Conservation (phyloP, 2,113 vertebrate species). For the Dolichotis patagonum region DNA sequence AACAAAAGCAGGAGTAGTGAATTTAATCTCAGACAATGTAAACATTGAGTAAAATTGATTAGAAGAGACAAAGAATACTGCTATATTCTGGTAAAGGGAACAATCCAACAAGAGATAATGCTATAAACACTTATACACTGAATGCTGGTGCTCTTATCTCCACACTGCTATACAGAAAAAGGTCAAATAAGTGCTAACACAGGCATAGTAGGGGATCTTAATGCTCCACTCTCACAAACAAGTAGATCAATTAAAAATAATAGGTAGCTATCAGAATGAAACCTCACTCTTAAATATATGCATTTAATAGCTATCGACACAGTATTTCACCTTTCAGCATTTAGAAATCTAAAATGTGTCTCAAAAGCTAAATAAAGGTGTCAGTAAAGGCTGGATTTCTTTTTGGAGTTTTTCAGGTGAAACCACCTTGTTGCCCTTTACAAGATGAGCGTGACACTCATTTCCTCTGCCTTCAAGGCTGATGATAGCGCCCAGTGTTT, state of each 20-base stretch:
- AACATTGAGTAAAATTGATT: background rate
- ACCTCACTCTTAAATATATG: background rate
- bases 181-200: background rate
- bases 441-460: background rate
- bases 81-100: background rate
- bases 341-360: background rate
- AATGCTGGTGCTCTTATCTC: background rate
- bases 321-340: background rate
- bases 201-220: background rate
- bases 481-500: fast-evolving
- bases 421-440: background rate
- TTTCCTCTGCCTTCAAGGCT: background rate
- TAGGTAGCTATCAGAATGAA: background rate
- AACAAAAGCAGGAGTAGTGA: background rate
- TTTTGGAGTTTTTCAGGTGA: background rate
- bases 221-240: background rate
- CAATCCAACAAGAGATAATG: background rate
- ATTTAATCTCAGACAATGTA: background rate
- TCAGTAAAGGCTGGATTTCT: background rate
- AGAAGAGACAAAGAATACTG: background rate
- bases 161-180: background rate
- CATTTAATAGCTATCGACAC: background rate
- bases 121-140: background rate
- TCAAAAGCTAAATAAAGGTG: background rate
- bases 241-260: background rate